Evolutionary conservation across 2,797 vertebrate genomes (phyloP).

Genomic region (Peromyscus melanophrys): DNA sequence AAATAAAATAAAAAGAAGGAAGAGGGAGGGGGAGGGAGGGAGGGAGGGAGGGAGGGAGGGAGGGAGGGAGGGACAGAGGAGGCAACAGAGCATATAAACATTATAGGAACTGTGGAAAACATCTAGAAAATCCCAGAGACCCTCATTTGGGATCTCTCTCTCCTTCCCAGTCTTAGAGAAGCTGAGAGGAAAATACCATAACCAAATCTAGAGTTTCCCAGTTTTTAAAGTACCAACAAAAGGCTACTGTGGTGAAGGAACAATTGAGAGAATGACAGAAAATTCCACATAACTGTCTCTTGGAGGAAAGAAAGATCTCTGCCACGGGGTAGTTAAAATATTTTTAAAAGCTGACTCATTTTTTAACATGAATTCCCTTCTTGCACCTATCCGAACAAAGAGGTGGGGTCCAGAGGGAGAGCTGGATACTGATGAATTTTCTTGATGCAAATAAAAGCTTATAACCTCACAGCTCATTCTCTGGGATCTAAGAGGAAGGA

Average conservation of each 20-base stretch:
- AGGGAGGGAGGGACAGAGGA: neutral
- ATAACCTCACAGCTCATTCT: constrained; percentile 27
- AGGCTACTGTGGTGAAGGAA: neutral
- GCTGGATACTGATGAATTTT: constrained; percentile 12
- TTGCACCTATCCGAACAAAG: constrained; percentile 37
- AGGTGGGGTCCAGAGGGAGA: neutral
- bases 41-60: neutral
- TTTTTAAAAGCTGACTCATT: constrained; percentile 6
- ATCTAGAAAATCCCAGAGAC: constrained; percentile 47
- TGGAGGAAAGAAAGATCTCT: neutral
- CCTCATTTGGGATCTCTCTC: neutral
- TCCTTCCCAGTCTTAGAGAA: constrained; percentile 42
- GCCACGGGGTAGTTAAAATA: neutral
- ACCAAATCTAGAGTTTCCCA: constrained; percentile 27
- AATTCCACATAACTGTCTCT: neutral
- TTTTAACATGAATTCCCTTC: constrained; percentile 39
- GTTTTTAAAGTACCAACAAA: constrained; percentile 37
- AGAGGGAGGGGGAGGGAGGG: too few species aligned
- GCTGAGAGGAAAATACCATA: neutral
- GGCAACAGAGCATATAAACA: neutral
- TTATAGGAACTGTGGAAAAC: constrained; percentile 38
- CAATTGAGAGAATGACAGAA: constrained; percentile 56
- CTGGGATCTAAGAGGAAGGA: constrained; percentile 44
- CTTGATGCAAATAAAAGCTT: constrained; percentile 31
- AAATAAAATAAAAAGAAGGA: too few species aligned